Evolutionary conservation across 2,797 vertebrate species (phyloP).

Genomic region (Lophius americanus): DNA sequence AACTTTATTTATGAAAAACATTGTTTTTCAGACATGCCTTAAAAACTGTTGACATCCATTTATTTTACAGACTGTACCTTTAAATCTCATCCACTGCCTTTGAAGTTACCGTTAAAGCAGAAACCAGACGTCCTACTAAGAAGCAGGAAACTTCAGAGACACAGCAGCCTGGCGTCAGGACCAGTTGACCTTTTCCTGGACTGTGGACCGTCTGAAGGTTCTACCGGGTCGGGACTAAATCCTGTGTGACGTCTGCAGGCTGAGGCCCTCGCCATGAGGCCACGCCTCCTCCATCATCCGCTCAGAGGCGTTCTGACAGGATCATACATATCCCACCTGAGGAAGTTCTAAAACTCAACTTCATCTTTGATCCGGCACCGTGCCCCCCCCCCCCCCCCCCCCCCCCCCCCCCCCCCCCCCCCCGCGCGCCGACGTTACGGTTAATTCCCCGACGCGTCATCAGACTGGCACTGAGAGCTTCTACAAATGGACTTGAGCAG

Average conservation of each 20-base stretch:
- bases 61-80: neutral
- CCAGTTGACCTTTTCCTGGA: constrained; percentile 4
- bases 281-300: constrained; percentile 39
- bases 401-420: no score
- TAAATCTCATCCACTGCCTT: constrained; percentile 4
- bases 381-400: no score
- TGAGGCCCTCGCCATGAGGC: constrained; percentile 5
- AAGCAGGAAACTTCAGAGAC: neutral
- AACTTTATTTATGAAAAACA: no score
- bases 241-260: constrained; percentile 18
- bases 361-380: no score
- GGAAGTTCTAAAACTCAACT: no score
- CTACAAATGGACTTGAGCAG: constrained; percentile 38
- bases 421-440: constrained; percentile 2
- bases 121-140: neutral
- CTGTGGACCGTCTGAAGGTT: neutral
- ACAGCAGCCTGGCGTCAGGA: neutral
- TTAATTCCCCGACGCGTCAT: constrained; percentile 17
- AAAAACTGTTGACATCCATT: no score
- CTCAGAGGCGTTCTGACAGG: constrained; percentile 29
- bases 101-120: neutral
- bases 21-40: no score
- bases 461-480: constrained; percentile 44
- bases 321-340: no score
- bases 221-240: constrained; percentile 27